phyloP scores from a whole-genome alignment of 1,140 invertebrate genomes.

The Drosophila malerkotliana region DNA sequence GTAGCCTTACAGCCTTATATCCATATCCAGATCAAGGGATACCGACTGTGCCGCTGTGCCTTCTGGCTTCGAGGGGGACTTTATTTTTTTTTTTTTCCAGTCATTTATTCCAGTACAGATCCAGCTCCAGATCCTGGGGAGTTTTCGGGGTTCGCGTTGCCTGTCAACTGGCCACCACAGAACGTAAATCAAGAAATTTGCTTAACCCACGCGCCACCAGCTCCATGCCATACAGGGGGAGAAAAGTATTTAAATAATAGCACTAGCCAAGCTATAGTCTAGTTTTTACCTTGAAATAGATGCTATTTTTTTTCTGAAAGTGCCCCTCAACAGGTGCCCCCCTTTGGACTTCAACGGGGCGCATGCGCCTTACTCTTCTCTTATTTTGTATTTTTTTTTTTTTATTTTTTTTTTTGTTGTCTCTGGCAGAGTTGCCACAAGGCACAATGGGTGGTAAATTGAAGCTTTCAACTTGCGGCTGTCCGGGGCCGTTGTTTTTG shows the following conservation, averaged over 20 bases:
- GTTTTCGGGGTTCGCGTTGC: constrained; percentile 32
- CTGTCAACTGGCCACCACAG: constrained; percentile 59
- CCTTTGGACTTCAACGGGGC: constrained; percentile 16
- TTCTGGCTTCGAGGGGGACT: constrained; percentile 6
- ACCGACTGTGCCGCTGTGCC: constrained; percentile 5
- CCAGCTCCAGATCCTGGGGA: not conserved
- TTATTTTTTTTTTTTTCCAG: not conserved
- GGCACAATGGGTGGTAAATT: constrained; percentile 79
- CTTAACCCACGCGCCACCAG: constrained; percentile 66
- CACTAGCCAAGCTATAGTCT: too few relatives aligned
- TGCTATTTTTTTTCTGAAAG: too few relatives aligned
- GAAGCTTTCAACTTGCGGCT: constrained; percentile 71
- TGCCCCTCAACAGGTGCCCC: constrained; percentile 35
- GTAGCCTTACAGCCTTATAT: not conserved
- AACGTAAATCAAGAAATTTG: constrained; percentile 78
- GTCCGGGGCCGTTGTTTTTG: constrained; percentile 9
- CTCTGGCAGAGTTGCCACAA: constrained; percentile 58
- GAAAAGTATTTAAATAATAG: not conserved
- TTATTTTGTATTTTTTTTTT: constrained; percentile 9
- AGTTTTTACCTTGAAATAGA: too few relatives aligned
- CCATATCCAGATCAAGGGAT: constrained; percentile 41
- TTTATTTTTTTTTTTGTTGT: not conserved
- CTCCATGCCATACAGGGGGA: constrained; percentile 3
- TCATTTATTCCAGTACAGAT: too few relatives aligned
- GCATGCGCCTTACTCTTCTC: constrained; percentile 31